Evolutionary conservation across 2,888 invertebrate genomes (phyloP), one percentile per base, ranked within the genome.

Genomic region (Anodontia alba): DNA sequence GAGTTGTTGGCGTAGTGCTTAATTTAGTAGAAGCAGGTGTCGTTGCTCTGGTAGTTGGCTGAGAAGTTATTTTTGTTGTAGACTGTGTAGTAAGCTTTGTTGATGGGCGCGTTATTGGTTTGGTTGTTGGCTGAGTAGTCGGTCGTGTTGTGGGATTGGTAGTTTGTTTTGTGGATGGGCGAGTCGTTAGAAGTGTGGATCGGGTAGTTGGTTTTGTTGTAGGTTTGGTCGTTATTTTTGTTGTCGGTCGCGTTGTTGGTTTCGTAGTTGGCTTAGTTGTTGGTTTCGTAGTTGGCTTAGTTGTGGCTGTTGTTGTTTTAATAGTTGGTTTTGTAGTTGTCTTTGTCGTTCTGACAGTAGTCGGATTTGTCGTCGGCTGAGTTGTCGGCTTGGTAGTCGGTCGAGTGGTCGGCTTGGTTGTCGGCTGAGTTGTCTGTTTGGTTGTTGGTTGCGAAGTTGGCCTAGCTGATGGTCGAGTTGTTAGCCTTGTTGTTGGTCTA

Each of bases 401-500:
- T 33, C 10, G 1, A 12, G 62, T 62, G 1, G 62, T 62, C 33
- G 62, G 62, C 33, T 20, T 62, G 26, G 33, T 62, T 33, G 31
- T 62, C 33, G 62, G 62, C 33, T 15, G 17, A 3, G 62, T 62
- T 17, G 33, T 62, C 33, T 17, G 33, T 33, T 5, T 62, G 10
- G 62, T 62, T 33, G 62, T 62, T 62, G 15, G 62, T 62, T 20
- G 31, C 10, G 73, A 36, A 7, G 73, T 54, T n/a, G 36, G 46
- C 36, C 17, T n/a, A n/a, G 73, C 54, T 31, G 51, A 36, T 54
- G 54, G 73, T n/a, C 43, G n/a, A 20, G 73, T 73, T 20, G 73
- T 73, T 54, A 38, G 57, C 26, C 7, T 8, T 17, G 62, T 62
- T 17, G 62, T 62, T 62, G 31, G 62, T 17, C n/a, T 31, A 29